Evolutionary conservation across 2,888 invertebrate species (phyloP).

Genomic region (Epirrhoe alternata): DNA sequence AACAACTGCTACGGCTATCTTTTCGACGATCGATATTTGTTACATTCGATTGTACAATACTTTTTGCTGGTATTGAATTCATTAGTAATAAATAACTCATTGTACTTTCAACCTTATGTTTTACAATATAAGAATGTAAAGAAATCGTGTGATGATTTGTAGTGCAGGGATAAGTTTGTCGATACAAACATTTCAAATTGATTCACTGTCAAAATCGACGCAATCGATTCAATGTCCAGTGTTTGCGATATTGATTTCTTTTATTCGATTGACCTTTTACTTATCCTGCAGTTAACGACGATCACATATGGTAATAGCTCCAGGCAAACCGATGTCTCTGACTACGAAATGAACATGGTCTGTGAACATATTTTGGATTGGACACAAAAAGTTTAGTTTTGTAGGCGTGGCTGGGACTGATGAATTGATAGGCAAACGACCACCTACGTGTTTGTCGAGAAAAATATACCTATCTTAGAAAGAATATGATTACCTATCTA

Average conservation of each 20-base stretch:
- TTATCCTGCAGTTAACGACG: slow-evolving; percentile 57
- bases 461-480: background rate
- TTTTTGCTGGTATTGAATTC: slow-evolving; percentile 54
- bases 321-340: slow-evolving; percentile 31
- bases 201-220: slow-evolving; percentile 79
- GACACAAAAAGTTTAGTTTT: slow-evolving; percentile 31
- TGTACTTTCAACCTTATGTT: slow-evolving; percentile 26
- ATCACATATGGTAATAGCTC: slow-evolving; percentile 57
- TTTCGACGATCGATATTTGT: slow-evolving; percentile 79
- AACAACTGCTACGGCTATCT: slow-evolving; percentile 78
- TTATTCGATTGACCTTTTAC: slow-evolving; percentile 69
- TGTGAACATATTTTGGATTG: slow-evolving; percentile 22
- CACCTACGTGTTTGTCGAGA: slow-evolving; percentile 12
- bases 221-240: slow-evolving; percentile 74
- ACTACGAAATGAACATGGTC: slow-evolving; percentile 29
- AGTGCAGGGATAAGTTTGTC: slow-evolving; percentile 42
- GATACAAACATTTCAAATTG: slow-evolving; percentile 69
- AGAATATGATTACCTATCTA: background rate
- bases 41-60: slow-evolving; percentile 69
- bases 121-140: slow-evolving; percentile 23
- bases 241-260: slow-evolving; percentile 71
- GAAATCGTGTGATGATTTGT: slow-evolving; percentile 19
- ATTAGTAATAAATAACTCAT: slow-evolving; percentile 34
- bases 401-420: slow-evolving; percentile 27
- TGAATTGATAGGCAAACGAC: slow-evolving; percentile 23